These are phyloP conservation scores for Polia nebulosa DNA, from an alignment of 2,888 invertebrate species.

Conservation along the genomic window DNA sequence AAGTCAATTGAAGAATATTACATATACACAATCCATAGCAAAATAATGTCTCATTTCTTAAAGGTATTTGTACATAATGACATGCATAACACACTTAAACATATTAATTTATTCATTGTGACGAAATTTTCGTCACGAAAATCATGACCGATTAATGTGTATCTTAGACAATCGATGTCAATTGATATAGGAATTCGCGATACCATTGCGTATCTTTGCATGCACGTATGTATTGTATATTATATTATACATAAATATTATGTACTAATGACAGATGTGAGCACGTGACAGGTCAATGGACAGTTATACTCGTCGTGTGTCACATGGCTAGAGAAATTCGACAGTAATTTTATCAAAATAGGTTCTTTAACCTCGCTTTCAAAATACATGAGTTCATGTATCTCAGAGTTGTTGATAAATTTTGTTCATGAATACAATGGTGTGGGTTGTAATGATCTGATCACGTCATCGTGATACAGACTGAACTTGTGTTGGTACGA, in stretches of 20 bases:
- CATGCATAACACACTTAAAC: conserved; percentile 28
- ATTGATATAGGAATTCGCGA: conserved; percentile 47
- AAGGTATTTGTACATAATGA: conserved; percentile 37
- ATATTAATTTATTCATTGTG: conserved; percentile 37
- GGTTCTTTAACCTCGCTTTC: conserved; percentile 63
- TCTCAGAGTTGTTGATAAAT: conserved; percentile 53
- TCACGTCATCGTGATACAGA: conserved; percentile 44
- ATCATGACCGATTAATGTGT: conserved; percentile 49
- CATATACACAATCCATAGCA: neutral
- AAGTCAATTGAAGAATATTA: neutral
- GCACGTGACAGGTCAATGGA: conserved; percentile 57
- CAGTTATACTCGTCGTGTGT: conserved; percentile 40
- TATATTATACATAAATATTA: conserved; percentile 22
- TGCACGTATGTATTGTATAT: conserved; percentile 7
- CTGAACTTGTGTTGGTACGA: conserved; percentile 8
- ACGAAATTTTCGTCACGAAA: conserved; percentile 57
- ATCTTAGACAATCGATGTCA: conserved; percentile 48
- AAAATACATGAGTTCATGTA: conserved; percentile 50
- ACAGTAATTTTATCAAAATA: conserved; percentile 57
- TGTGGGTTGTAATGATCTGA: conserved; percentile 56
- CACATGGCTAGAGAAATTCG: conserved; percentile 51
- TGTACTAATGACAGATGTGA: conserved; percentile 17
- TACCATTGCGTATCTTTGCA: conserved; percentile 27
- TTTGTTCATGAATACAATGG: conserved; percentile 56
- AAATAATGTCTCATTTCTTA: conserved; percentile 18